Base-by-base conservation (phyloP, 37 sponge, comb jelly and placozoan genomes). In the Petrosia ficiformis region DNA sequence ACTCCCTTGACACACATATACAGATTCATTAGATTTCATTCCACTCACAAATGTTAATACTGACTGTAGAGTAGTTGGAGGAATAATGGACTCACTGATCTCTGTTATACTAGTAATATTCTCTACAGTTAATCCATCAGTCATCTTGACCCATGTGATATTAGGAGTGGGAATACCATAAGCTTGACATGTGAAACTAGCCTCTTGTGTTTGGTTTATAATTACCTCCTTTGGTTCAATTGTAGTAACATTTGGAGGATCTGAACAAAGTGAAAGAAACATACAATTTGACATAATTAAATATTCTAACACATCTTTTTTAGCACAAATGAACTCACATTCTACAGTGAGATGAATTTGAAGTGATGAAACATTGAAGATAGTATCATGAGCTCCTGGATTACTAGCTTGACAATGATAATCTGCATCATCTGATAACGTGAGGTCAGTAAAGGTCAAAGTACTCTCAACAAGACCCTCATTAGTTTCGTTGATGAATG, bases 171-270 rank as follows among this genome's bases (percentile, higher is more conserved):
- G 63, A 6, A 61, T 61, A n/a, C 63, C 63, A 22, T 26, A 61
- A n/a, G 63, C 63, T 61, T 61, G 63, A 61, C 63, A 61, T 11
- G 63, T 26, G 28, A 61, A n/a, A 22, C 5, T 61, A n/a, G 63
- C 63, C 6, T 24, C 5, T 61, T 61, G 25, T 61, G 63, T 61
- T n/a, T 61, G 63, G 28, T 61, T 61, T 61, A 61, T n/a, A 29
- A 61, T n/a, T 5, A 61, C 26, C 63, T 61, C 63, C 5, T 5
- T 26, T 61, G 63, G 28, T 29, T 26, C 63, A 61, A 61, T 24
- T 5, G 28, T n/a, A 26, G 63, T 61, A n/a, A 61, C 63, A 61
- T 61, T 61, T n/a, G 63, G 63, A 26, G 63, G 63, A 61, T 61
- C 63, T 61, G 28, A 61, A 48, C 14, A 19, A 61, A 26, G 28